Base-by-base conservation (phyloP, 2,888 invertebrate species). In the Phorcus lineatus region DNA sequence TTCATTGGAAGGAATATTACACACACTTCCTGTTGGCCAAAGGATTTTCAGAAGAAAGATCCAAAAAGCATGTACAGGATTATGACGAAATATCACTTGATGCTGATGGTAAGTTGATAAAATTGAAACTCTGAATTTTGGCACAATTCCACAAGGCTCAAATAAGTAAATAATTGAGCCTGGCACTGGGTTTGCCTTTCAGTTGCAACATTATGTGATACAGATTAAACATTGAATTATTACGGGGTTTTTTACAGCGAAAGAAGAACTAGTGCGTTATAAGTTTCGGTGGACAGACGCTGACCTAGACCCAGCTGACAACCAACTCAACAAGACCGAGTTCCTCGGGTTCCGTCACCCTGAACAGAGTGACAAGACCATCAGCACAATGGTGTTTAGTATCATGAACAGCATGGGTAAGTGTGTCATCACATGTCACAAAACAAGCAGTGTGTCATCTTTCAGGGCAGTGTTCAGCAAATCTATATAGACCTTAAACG, bases 1-100 rank as follows among this genome's bases (percentile, higher is more conserved):
- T 97, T 55, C 95, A 95, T 0, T 97, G 97, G 97, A 95, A 96
- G 81, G 97, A 97, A 91, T 97, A 96, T 90, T 96, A 96, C 91
- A 94, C 95, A 0, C 95, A 95, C 91, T 97, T 96, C 91, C 92
- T 96, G 75, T 94, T 95, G 81, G 95, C 95, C 52, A 95, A 96
- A 84, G 96, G 96, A 7, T 86, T 89, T 81, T 79, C 95, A 31
- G 94, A 95, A 81, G 94, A 95, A 55, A 95, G 95, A 85, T 95
- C 96, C 2, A 92, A 94, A 79, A 94, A 95, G 77, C 96, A 96
- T 87, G 94, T 95, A 84, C 95, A 95, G 84, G 94, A 95, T 82
- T 96, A 96, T 90, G 94, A 94, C 67, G 84, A 85, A n/a, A 86
- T 91, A 31, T 94, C 95, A 0, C 91, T 96, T 81, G 85, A 87